Base-by-base conservation (phyloP, 2,113 vertebrate genomes). In the Sclerurus mexicanus region DNA sequence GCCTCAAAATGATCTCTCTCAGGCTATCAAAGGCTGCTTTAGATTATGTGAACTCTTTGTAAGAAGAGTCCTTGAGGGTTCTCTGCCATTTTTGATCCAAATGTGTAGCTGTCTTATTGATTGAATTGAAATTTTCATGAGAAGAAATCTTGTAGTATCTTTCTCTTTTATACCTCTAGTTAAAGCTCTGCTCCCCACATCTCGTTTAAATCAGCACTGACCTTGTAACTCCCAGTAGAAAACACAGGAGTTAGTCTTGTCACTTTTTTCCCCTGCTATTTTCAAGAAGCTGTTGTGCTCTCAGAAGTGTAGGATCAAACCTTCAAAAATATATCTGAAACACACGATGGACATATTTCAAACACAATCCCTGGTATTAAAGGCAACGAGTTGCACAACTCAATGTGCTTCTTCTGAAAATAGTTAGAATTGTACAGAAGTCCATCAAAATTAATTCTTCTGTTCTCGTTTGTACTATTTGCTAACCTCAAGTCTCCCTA, bases 21-120 rank as follows among this genome's bases (percentile, higher is more conserved):
- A 85, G 72, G 47, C 35, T 90, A 83, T 94, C 77, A 92, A 90
- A 96, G 75, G 47, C 59, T 80, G 52, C 66, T 79, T 85, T 93
- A 93, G 85, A 92, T 88, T 88, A 88, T 77, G 56, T 62, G 79
- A 89, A 56, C 39, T 56, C 55, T 94, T 95, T 94, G 50, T 95
- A 87, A 77, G 47, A 63, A 67, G n/a, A 91, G 64, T 91, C 91
- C 80, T 92, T 89, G 63, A 95, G 74, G 87, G 94, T 95, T 95
- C 75, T 35, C n/a, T 95, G 88, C 83, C 76, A 67, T 92, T 95
- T 97, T 88, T 96, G 83, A 96, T 96, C 86, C 84, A 64, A 80
- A 85, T 76, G 56, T 93, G 66, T 81, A 80, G 39, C 80, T 91
- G 95, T 94, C 63, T 47, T 95, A 92, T 94, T 96, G 96, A 95